Evolutionary conservation across 2,113 vertebrate species (phyloP), one percentile per base, ranked within the genome.

Genomic region (Tupaia chinensis): DNA sequence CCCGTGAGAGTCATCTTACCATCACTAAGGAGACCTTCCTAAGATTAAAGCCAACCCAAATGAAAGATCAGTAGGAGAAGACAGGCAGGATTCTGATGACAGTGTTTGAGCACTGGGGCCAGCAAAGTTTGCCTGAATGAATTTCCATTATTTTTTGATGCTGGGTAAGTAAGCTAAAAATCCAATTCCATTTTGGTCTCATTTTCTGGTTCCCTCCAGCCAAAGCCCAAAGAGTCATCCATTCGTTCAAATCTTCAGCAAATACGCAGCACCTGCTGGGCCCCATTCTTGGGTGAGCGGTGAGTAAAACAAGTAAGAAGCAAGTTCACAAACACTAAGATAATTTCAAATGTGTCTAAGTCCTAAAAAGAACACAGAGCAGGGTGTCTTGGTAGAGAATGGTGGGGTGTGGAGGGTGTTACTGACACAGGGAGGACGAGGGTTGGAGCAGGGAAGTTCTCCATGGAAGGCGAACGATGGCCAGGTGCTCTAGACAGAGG

Each of bases 321-420:
- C 32, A 72, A 74, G 29, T 58, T 88, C 60, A 23, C 19, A 23
- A 83, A 80, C 3, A 66, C 5, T 7, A 15, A 23, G 81, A 32
- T 34, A 0, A 68, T 32, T 54, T 81, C 81, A 15, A 32, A 19
- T 69, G 11, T 23, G 12, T 7, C 0, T 22, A 27, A 83, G n/a
- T 81, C 34, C 53, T 78, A 9, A 17, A 17, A 80, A 77, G 69
- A 66, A 53, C 60, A 58, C 7, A 32, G 65, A 70, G 16, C 53
- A 65, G 58, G n/a, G 69, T n/a, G 1, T 72, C 15, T 0, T 0
- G 13, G 89, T 2, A 0, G 20, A 82, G n/a, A 16, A 34, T 0
- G 56, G 2, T 8, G 2, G 63, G 4, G 19, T 10, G 2, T 11
- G 17, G 69, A 16, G 68, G 60, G 25, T 7, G 65, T n/a, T 23